A percentile compares a stretch with the other conserved stretches of the same genome.
These are phyloP conservation scores for Lophius piscatorius DNA, from an alignment of 2,113 vertebrate genomes.

Conservation along the genomic window DNA sequence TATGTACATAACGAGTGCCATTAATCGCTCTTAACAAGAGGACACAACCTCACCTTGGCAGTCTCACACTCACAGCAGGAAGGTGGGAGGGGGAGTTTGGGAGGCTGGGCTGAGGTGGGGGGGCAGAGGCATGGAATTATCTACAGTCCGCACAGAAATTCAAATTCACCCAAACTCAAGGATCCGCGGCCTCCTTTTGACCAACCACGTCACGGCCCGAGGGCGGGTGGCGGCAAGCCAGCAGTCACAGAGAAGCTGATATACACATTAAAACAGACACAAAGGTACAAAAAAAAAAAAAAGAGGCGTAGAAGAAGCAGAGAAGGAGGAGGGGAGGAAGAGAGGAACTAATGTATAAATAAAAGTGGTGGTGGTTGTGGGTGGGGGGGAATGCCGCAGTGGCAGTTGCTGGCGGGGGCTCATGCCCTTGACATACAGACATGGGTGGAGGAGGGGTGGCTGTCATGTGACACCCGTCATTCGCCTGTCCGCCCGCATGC, in stretches of 20 bases:
- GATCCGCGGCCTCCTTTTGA: constrained; percentile 70
- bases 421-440: constrained; percentile 94
- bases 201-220: constrained; percentile 45
- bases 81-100: constrained; percentile 23
- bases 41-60: constrained; percentile 82
- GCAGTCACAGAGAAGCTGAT: constrained; percentile 55
- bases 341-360: constrained; percentile 55
- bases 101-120: background rate
- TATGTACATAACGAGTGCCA: constrained; percentile 82
- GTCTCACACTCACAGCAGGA: constrained; percentile 71
- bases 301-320: constrained; percentile 1
- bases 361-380: constrained; percentile 26
- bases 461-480: constrained; percentile 94
- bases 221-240: constrained; percentile 65
- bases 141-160: constrained; percentile 71
- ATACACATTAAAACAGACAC: constrained; percentile 67
- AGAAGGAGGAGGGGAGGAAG: background rate
- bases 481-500: constrained; percentile 65
- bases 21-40: constrained; percentile 84
- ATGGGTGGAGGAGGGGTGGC: constrained; percentile 69
- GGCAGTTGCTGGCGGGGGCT: constrained; percentile 54
- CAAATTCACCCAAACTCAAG: constrained; percentile 74
- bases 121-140: constrained; percentile 55
- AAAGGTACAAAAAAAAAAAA: constrained; percentile 60
- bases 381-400: constrained; percentile 62